Conservation (phyloP, 1,140 invertebrate genomes). For the Leucophenga varia region DNA sequence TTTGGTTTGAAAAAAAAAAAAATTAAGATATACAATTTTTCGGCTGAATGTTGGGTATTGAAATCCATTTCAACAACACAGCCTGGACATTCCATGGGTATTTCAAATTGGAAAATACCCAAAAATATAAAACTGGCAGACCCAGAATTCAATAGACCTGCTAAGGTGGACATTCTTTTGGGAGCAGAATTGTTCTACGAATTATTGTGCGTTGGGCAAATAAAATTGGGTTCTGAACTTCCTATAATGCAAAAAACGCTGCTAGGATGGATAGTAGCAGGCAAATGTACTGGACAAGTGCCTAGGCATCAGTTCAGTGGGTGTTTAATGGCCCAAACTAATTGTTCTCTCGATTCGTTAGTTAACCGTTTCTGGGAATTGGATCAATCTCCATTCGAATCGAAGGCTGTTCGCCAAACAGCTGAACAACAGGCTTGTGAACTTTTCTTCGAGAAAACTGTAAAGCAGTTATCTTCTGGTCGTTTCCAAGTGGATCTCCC, state of each 20-base stretch:
- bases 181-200: conserved; percentile 25
- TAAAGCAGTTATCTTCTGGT: conserved; percentile 15
- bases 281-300: not conserved
- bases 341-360: not conserved
- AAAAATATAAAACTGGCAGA: conserved; percentile 28
- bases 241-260: conserved; percentile 41
- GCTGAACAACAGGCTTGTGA: conserved; percentile 6
- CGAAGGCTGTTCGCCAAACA: not conserved
- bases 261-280: conserved; percentile 40
- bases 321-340: not conserved
- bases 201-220: conserved; percentile 24
- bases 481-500: conserved; percentile 36
- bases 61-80: not conserved
- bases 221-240: conserved; percentile 22
- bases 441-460: conserved; percentile 2
- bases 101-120: conserved; percentile 8
- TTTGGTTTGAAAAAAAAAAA: too few species aligned
- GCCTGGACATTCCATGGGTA: not conserved
- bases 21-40: too few species aligned
- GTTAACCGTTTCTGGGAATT: conserved; percentile 20
- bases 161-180: conserved; percentile 29
- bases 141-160: conserved; percentile 20
- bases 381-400: conserved; percentile 5
- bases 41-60: conserved; percentile 1
- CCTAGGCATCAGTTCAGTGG: not conserved